Percentiles rank a stretch among this genome's conserved stretches.
These are phyloP conservation scores for Oncopodura yosiiana DNA, from an alignment of 1,140 invertebrate species.

Conservation along the genomic window DNA sequence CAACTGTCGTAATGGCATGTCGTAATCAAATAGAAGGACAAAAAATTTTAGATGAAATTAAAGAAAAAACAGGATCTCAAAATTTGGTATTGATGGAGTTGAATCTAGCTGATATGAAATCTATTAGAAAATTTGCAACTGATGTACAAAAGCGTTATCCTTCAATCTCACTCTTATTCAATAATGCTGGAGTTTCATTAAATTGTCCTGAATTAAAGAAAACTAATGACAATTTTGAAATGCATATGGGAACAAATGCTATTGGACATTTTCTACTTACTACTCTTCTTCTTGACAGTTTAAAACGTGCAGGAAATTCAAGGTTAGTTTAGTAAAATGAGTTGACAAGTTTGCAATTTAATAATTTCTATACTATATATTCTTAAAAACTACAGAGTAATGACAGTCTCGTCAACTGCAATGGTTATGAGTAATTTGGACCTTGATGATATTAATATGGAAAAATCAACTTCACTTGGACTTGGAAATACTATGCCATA, in stretches of 20 bases:
- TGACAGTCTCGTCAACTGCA: slow-evolving; percentile 6
- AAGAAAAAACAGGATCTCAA: neutral
- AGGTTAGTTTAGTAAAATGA: too few relatives aligned
- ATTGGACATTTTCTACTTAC: slow-evolving; percentile 23
- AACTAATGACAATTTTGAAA: slow-evolving; percentile 74
- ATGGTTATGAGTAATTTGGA: slow-evolving; percentile 25
- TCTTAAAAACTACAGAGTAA: slow-evolving; percentile 7
- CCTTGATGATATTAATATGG: slow-evolving; percentile 42
- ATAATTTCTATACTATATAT: too few relatives aligned
- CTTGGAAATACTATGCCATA: slow-evolving; percentile 40
- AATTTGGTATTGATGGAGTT: slow-evolving; percentile 45
- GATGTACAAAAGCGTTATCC: slow-evolving; percentile 49
- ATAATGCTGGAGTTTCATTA: slow-evolving; percentile 59
- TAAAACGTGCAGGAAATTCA: neutral
- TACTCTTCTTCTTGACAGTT: neutral
- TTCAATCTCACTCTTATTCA: slow-evolving; percentile 60
- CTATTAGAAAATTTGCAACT: slow-evolving; percentile 58
- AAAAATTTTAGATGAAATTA: slow-evolving; percentile 41
- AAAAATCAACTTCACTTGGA: slow-evolving; percentile 24
- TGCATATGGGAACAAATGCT: slow-evolving; percentile 55
- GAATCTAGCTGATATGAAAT: slow-evolving; percentile 60
- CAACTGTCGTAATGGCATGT: slow-evolving; percentile 72
- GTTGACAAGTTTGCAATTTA: too few relatives aligned
- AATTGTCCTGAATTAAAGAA: slow-evolving; percentile 43
- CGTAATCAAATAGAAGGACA: slow-evolving; percentile 63